These are phyloP conservation scores for Phymastichus coffea DNA, from an alignment of 1,140 invertebrate genomes.

Conservation along the genomic window DNA sequence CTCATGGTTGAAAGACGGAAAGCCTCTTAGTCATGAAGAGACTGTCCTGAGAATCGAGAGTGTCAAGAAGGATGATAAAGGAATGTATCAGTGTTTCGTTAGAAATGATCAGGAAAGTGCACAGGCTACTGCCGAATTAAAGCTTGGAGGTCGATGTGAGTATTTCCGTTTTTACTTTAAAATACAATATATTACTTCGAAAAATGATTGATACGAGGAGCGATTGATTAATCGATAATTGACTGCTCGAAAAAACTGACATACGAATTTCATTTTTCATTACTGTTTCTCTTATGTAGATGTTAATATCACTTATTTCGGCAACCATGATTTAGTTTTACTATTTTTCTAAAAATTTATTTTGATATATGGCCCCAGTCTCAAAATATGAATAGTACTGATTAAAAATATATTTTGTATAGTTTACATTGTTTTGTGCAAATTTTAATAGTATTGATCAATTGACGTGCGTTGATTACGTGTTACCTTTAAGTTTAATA, in stretches of 20 bases:
- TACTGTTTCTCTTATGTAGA: background rate
- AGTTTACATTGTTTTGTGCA: too few species aligned
- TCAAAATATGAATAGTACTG: too few species aligned
- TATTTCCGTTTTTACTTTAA: too few species aligned
- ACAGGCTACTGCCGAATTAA: conserved; percentile 87
- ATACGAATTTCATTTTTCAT: background rate
- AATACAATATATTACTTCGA: too few species aligned
- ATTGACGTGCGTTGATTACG: too few species aligned
- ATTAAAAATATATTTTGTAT: too few species aligned
- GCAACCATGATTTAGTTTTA: too few species aligned
- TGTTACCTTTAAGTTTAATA: background rate
- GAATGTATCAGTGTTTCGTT: conserved; percentile 97
- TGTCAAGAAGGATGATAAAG: conserved; percentile 92
- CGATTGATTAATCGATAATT: too few species aligned
- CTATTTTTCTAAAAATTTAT: too few species aligned
- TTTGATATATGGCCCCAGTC: too few species aligned
- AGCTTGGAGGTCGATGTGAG: conserved; percentile 87
- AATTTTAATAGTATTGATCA: too few species aligned
- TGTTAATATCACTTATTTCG: too few species aligned
- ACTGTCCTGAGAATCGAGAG: conserved; percentile 80
- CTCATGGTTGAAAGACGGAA: conserved; percentile 91
- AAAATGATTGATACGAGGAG: background rate
- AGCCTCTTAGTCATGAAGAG: conserved; percentile 76
- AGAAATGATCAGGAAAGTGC: conserved; percentile 92
- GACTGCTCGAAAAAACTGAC: background rate